Evolutionary conservation across 2,797 vertebrate species (phyloP), one percentile per base, ranked within the genome.

Genomic region (Anguilla obscura): DNA sequence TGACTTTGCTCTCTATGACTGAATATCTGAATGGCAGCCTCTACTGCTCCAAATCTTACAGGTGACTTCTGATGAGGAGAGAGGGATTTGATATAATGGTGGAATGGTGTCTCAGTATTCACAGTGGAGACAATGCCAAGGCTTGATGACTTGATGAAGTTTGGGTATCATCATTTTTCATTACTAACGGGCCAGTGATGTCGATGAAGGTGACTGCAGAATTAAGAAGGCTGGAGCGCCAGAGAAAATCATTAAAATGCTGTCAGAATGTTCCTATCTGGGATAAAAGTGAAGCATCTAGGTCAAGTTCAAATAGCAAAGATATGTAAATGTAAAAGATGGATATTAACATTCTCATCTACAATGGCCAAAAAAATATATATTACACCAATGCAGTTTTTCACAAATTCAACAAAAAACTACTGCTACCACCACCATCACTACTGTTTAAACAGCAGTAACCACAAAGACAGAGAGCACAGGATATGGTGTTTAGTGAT

Each of bases 201-300:
- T 85, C 84, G 30, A 45, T 85, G 56, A 85, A 85, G 84, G 84
- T 85, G 84, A 85, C 56, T 66, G 84, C 21, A 66, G 58, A 85
- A 85, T 85, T 85, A 66, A 85, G 56, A 85, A 66, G 56, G 58
- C 84, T 85, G 58, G 18, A 63, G 56, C 9, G 58, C 58, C 84
- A 63, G 1, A n/a, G 84, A 40, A 85, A 85, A 66, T 85, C 84
- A 85, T 85, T 85, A 66, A 66, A 85, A 85, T 21, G 33, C 36
- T n/a, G 60, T 85, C 33, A 66, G n/a, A 60, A 18, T 16, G 58
- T 85, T 85, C 40, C 30, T 58, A n/a, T 85, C 58, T 63, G 84
- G 10, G 84, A 60, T 33, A 66, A 45, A 66, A 60, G 33, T 60
- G 54, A 85, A 85, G 27, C 58, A 85, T 85, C 52, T 85, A 85